Conservation (phyloP, 2,113 vertebrate genomes). For the Indicator indicator region DNA sequence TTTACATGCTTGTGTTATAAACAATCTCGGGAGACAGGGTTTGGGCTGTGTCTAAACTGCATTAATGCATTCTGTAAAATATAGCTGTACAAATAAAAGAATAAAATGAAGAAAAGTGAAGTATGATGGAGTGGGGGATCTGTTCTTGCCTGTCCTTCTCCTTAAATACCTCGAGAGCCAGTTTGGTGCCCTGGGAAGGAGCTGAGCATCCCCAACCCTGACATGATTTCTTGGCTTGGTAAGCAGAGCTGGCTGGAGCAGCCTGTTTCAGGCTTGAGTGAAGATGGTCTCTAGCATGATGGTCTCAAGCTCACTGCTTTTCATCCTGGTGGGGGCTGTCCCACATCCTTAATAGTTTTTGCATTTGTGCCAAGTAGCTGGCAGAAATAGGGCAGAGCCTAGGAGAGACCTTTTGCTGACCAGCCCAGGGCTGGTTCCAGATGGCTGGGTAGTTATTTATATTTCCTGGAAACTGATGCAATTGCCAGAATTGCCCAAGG, state of each 20-base stretch:
- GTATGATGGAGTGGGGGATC: not conserved
- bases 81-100: slow-evolving; percentile 98
- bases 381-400: not conserved
- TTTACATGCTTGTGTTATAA: slow-evolving; percentile 84
- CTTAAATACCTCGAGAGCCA: not conserved
- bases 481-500: not conserved
- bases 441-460: not conserved
- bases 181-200: not conserved
- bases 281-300: not conserved
- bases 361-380: fast-evolving
- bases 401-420: not conserved
- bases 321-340: too few species aligned
- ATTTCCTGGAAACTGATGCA: not conserved
- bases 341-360: not conserved
- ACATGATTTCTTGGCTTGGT: too few species aligned
- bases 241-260: not conserved
- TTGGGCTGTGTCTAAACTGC: slow-evolving; percentile 91
- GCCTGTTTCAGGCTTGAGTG: fast-evolving
- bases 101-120: slow-evolving; percentile 89
- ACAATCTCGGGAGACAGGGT: slow-evolving; percentile 88
- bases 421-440: not conserved
- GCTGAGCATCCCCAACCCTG: fast-evolving
- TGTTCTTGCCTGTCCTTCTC: slow-evolving; percentile 7
- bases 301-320: fast-evolving
- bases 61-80: slow-evolving; percentile 93